Evolutionary conservation across 2,888 invertebrate species (phyloP).

Genomic region (Epinotia brunnichana): DNA sequence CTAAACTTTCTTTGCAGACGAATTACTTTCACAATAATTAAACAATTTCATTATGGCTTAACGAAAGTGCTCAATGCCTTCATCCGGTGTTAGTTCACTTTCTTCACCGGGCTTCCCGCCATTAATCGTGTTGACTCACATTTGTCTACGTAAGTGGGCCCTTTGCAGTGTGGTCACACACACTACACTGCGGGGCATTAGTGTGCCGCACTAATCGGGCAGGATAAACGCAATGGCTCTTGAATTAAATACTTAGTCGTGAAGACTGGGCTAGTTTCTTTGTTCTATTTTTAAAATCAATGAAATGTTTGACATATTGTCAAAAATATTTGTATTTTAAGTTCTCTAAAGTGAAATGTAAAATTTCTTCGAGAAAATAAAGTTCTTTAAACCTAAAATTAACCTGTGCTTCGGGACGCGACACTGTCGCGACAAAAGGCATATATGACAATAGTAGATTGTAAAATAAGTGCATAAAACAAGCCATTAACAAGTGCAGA

Average conservation of each 20-base stretch:
- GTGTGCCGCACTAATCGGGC: slow-evolving; percentile 4
- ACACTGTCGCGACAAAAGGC: too few species aligned
- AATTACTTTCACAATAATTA: slow-evolving; percentile 20
- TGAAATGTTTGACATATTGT: too few species aligned
- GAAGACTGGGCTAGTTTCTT: neutral
- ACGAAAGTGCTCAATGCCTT: slow-evolving; percentile 6
- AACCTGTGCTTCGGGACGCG: too few species aligned
- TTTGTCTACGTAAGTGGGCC: slow-evolving; percentile 24
- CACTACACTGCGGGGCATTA: slow-evolving; percentile 9
- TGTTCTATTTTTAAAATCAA: neutral
- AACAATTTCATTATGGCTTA: slow-evolving; percentile 11
- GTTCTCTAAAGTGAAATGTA: too few species aligned
- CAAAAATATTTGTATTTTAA: too few species aligned
- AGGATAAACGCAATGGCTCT: slow-evolving; percentile 3
- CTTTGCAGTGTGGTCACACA: slow-evolving; percentile 18
- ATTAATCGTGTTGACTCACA: slow-evolving; percentile 18
- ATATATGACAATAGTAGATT: too few species aligned
- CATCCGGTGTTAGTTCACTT: neutral
- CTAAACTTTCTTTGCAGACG: neutral
- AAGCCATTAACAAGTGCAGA: too few species aligned
- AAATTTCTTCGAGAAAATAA: too few species aligned
- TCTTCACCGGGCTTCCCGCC: slow-evolving; percentile 2
- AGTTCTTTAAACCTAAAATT: too few species aligned
- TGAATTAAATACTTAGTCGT: neutral
- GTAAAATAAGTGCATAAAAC: too few species aligned